Evolutionary conservation across 2,797 vertebrate species (phyloP), one percentile per base, ranked within the genome.

Genomic region (Paratrypauchen microcephalus): DNA sequence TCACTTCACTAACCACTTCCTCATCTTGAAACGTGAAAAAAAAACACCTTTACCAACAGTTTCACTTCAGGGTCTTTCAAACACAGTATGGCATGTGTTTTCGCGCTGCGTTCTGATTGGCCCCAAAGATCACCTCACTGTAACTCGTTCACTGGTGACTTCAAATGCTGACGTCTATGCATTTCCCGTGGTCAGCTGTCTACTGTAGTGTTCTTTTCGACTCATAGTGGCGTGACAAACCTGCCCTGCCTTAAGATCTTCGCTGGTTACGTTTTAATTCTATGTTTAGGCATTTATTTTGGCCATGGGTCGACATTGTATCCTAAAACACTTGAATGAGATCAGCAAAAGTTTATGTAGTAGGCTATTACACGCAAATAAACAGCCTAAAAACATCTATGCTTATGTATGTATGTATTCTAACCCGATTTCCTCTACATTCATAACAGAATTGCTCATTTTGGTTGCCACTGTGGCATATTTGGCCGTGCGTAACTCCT

Each of bases 41-140:
- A 2, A 18, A 2, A 18, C 52, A 54, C 52, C 16, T 48, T 23
- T 41, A 41, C 9, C 0, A 16, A 6, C 48, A 24, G 41, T 45
- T 5, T 52, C 58, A 0, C 21, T 6, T 1, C 24, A 54, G 21
- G 67, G 4, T 79, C 67, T 79, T 68, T 68, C 66, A 39, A 61
- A 74, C 72, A 13, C 13, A 26, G n/a, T 5, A 71, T 83, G 70
- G 71, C 66, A 82, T 75, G 90, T 90, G 86, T 85, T 36, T 26
- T 41, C 1, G 4, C 47, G 83, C 68, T 2, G 83, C 54, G 68
- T 84, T 78, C 79, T 89, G 81, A 93, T 94, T 93, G 93, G 92
- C 60, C 66, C 62, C 57, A 28, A 78, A 28, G 26, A 92, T 94
- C 92, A 84, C 83, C 92, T 94, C 89, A 94, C 83, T 66, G 75